Evolutionary conservation across 2,113 vertebrate genomes (phyloP).

Genomic region (Bujurquina vittata): DNA sequence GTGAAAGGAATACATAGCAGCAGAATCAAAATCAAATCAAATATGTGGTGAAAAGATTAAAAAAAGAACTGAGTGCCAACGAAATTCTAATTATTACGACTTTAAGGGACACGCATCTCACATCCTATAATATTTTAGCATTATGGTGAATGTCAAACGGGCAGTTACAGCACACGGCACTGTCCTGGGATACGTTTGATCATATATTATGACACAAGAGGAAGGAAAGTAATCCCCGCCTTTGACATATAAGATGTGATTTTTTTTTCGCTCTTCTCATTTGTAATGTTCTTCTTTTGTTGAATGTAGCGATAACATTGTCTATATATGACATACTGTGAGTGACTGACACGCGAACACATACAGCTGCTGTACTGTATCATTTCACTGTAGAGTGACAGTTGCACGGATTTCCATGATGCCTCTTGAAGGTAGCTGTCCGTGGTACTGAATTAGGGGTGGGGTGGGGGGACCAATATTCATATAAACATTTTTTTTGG

Average conservation of each 20-base stretch:
- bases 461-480: not conserved
- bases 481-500: no score
- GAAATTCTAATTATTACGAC: not conserved
- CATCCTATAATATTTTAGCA: not conserved
- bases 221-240: not conserved
- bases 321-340: not conserved
- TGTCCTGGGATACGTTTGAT: not conserved
- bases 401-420: not conserved
- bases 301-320: not conserved
- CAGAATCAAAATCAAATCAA: not conserved
- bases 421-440: constrained; percentile 49
- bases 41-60: not conserved
- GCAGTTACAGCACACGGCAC: not conserved
- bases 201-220: not conserved
- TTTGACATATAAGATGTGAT: constrained; percentile 13
- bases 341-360: not conserved
- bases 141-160: constrained; percentile 13
- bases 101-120: not conserved
- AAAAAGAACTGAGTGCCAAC: not conserved
- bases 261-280: not conserved
- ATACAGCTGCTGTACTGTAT: not conserved
- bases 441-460: constrained; percentile 60
- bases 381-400: not conserved
- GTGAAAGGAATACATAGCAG: not conserved
- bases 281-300: not conserved